Evolutionary conservation across 2,797 vertebrate species (phyloP).

Genomic region (Hydrophis major): DNA sequence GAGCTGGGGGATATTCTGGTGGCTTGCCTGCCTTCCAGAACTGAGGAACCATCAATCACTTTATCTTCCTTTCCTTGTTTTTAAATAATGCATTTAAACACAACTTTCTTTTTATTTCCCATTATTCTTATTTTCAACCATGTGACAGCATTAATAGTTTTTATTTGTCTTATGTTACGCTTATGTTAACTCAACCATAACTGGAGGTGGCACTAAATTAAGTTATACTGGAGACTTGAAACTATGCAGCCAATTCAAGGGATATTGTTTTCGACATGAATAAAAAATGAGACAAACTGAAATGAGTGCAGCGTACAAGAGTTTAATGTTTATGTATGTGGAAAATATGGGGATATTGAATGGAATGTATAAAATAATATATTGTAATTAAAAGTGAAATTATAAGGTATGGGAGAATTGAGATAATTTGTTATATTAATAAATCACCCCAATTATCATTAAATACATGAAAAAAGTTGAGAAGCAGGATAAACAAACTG

Average conservation of each 20-base stretch:
- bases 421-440: background rate
- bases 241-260: slow-evolving; percentile 38
- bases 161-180: slow-evolving; percentile 30
- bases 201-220: slow-evolving; percentile 46
- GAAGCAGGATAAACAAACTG: background rate
- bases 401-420: background rate
- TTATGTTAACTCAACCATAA: slow-evolving; percentile 48
- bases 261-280: slow-evolving; percentile 54
- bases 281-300: slow-evolving; percentile 47
- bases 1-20: slow-evolving; percentile 41
- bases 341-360: background rate
- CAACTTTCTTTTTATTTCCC: slow-evolving; percentile 46
- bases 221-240: slow-evolving; percentile 50
- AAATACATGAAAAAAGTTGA: background rate
- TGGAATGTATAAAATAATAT: slow-evolving; percentile 1
- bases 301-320: slow-evolving; percentile 32
- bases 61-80: background rate
- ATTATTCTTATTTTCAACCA: slow-evolving; percentile 39
- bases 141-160: slow-evolving; percentile 56
- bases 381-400: slow-evolving; percentile 11
- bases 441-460: background rate
- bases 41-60: slow-evolving; percentile 48
- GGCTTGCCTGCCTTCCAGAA: slow-evolving; percentile 30
- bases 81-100: slow-evolving; percentile 47
- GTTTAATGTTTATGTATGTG: slow-evolving; percentile 1